Base-by-base conservation (phyloP, 2,888 invertebrate species). In the Congeria kusceri region DNA sequence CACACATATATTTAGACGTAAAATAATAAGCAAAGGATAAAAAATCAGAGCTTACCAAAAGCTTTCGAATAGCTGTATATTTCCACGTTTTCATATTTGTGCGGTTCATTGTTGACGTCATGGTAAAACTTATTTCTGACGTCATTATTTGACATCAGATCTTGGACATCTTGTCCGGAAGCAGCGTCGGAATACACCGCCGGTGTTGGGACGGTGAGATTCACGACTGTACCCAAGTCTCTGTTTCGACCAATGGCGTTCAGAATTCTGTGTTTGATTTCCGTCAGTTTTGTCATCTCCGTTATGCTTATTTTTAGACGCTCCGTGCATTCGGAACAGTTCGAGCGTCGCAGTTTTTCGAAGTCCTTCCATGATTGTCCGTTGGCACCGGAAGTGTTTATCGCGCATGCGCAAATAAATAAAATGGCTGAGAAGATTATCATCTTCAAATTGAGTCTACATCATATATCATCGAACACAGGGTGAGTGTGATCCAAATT, bases 261-360 rank as follows among this genome's bases (percentile, higher is more conserved):
- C 23, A 78, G 61, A 29, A 82, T 82, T 32, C 69, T 71, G 57
- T 82, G 68, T 62, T 75, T 77, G 7, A 82, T 82, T 13, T 71
- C 57, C 4, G 75, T 72, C n/a, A 82, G 47, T 29, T 77, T 39
- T 4, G 81, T 77, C 11, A 82, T 47, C 25, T 82, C 68, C 23
- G 68, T 68, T 0, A 74, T 72, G 47, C 65, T 71, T 18, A 61
- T 46, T 39, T 63, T 32, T 5, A 78, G 44, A 46, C 47, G 49
- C 23, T 68, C 74, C 20, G 27, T 32, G 44, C 81, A 82, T 20
- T 58, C 69, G 7, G 75, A 39, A 27, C 81, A 82, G 47, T 82
- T 82, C 4, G 65, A 25, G 3, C 73, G 65, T 27, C 74, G 65
- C 9, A 77, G 56, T 32, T 62, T 71, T n/a, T 77, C 77, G 53